A percentile compares a stretch with the other conserved stretches of the same genome.
Conservation (phyloP, 2,888 invertebrate species). For the Nezara viridula region DNA sequence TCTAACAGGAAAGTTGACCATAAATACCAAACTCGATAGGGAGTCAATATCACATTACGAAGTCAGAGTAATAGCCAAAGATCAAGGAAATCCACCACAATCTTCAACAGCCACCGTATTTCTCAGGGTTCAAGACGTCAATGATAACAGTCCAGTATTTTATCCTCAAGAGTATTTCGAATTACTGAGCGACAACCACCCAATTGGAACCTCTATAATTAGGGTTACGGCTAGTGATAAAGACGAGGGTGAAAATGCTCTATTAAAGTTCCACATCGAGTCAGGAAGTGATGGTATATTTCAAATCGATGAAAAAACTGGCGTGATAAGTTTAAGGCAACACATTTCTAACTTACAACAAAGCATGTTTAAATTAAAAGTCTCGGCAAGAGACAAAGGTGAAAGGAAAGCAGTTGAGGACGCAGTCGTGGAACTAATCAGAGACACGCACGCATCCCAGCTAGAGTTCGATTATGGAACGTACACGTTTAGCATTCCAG, state of each 20-base stretch:
- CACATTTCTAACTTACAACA: slow-evolving; percentile 77
- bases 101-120: slow-evolving; percentile 91
- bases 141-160: slow-evolving; percentile 93
- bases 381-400: slow-evolving; percentile 87
- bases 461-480: slow-evolving; percentile 84
- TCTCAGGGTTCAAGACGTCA: slow-evolving; percentile 86
- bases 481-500: slow-evolving; percentile 86
- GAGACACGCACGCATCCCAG: slow-evolving; percentile 79
- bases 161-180: slow-evolving; percentile 91
- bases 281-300: slow-evolving; percentile 86
- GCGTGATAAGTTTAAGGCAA: slow-evolving; percentile 79
- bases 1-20: slow-evolving; percentile 87
- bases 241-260: slow-evolving; percentile 91
- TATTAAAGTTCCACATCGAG: slow-evolving; percentile 83
- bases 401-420: slow-evolving; percentile 80
- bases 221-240: slow-evolving; percentile 86
- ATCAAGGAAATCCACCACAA: slow-evolving; percentile 91
- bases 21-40: slow-evolving; percentile 83
- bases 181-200: slow-evolving; percentile 78
- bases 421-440: slow-evolving; percentile 85
- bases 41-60: slow-evolving; percentile 84
- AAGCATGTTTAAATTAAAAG: slow-evolving; percentile 79
- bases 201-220: slow-evolving; percentile 77
- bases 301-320: slow-evolving; percentile 82
- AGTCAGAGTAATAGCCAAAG: slow-evolving; percentile 88